These are phyloP conservation scores for Enteromius argenteus DNA, from an alignment of 2,797 vertebrate species.

Conservation along the genomic window DNA sequence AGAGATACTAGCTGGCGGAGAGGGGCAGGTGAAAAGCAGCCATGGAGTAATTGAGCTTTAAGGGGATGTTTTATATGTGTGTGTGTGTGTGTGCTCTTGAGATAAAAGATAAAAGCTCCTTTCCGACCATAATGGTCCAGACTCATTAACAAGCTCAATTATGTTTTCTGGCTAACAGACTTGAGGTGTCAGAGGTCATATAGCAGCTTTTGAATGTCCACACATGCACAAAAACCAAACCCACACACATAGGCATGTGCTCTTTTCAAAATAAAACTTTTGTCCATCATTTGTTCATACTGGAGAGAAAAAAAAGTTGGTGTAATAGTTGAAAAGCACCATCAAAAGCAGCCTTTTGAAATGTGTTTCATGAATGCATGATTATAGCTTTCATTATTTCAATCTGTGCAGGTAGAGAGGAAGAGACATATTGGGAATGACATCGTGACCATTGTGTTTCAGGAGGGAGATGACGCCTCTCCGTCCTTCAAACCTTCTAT, in stretches of 20 bases:
- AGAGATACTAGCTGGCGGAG: neutral
- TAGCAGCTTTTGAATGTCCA: neutral
- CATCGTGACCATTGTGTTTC: constrained; percentile 98
- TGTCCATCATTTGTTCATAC: neutral
- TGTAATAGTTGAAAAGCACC: neutral
- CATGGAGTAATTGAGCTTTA: constrained; percentile 38
- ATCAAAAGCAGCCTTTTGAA: constrained; percentile 9
- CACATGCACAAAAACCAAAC: constrained; percentile 5
- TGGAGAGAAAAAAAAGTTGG: neutral
- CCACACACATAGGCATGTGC: constrained; percentile 1
- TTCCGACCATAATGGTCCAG: constrained; percentile 20
- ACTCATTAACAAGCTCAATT: constrained; percentile 48
- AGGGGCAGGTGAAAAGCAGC: constrained; percentile 6
- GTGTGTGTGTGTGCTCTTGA: neutral
- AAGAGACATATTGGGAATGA: constrained; percentile 98
- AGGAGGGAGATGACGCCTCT: constrained; percentile 94
- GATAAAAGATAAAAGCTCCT: constrained; percentile 41
- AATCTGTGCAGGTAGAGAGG: constrained; percentile 89
- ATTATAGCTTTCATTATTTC: constrained; percentile 27
- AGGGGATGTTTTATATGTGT: neutral
- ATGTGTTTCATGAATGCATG: neutral
- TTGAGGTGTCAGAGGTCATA: constrained; percentile 21
- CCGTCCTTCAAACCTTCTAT: constrained; percentile 97
- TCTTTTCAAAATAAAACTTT: neutral
- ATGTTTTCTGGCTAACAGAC: constrained; percentile 13